Base-by-base conservation (phyloP, 2,113 vertebrate genomes). In the Eptesicus fuscus region DNA sequence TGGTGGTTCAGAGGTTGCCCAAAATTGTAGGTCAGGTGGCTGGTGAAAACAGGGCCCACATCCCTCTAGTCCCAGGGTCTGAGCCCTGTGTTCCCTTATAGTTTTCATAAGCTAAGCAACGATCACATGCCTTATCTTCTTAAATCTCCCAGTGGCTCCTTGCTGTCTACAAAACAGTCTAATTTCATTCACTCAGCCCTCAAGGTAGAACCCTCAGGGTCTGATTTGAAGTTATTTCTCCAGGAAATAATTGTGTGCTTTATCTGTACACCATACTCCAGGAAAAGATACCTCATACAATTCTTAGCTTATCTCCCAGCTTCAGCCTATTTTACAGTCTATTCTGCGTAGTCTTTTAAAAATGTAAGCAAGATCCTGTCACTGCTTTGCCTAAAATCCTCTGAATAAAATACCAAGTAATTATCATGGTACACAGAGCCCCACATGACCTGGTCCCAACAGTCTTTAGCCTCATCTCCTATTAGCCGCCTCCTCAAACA, bases 141-240 rank as follows among this genome's bases (percentile, higher is more conserved):
- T 80, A 25, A 40, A 23, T 42, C 53, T 86, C 32, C 47, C 30
- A 22, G 5, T 4, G 7, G n/a, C 5, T 47, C 51, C 73, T 67
- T 47, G 11, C 25, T 71, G 22, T 67, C 61, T 9, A 5, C 10
- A 30, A 44, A 85, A 40, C 0, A 56, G 13, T 63, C 37, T 28
- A n/a, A 65, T 11, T 17, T 76, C 37, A 35, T 76, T 44, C 37
- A 25, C 53, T 53, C 84, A n/a, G 9, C 22, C 7, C 30, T 67
- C 30, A 71, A 12, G 71, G 23, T 18, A 22, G 49, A 82, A 42
- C 5, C 18, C 47, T 20, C 25, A 0, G 23, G 12, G 11, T 49
- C 65, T 71, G 49, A 61, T 65, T 93, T 47, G 37, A 73, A 65
- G 56, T 63, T 44, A 73, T 37, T 86, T 82, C 47, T 67, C n/a